phyloP scores from a whole-genome alignment of 2,888 invertebrate species.

The Lumbricus terrestris region DNA sequence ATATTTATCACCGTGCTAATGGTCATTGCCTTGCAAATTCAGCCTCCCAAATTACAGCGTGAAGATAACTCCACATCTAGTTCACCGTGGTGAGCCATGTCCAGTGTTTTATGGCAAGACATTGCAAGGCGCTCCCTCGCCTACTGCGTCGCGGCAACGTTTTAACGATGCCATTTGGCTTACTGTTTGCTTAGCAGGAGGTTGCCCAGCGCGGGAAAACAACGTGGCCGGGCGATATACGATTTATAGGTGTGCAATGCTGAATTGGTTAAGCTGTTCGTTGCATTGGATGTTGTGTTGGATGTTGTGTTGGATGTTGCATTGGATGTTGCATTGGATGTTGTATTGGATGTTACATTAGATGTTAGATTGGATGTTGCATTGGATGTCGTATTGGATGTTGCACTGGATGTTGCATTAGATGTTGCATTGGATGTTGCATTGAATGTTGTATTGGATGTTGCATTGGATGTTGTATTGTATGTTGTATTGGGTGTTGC shows the following conservation, averaged over 20 bases:
- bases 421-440: no score
- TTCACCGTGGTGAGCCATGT: not conserved
- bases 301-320: no score
- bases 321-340: not conserved
- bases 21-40: not conserved
- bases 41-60: not conserved
- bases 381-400: no score
- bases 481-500: no score
- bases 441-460: no score
- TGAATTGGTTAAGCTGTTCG: not conserved
- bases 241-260: not conserved
- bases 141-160: not conserved
- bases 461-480: no score
- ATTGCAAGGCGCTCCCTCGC: not conserved
- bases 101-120: not conserved
- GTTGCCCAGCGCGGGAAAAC: not conserved
- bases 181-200: not conserved
- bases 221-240: not conserved
- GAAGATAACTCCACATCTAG: no score
- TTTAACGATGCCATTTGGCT: no score
- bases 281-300: not conserved
- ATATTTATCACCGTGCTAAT: not conserved
- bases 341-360: not conserved
- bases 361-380: no score
- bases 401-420: no score